Conservation (phyloP, 2,797 vertebrate species). For the Etheostoma perlongum region DNA sequence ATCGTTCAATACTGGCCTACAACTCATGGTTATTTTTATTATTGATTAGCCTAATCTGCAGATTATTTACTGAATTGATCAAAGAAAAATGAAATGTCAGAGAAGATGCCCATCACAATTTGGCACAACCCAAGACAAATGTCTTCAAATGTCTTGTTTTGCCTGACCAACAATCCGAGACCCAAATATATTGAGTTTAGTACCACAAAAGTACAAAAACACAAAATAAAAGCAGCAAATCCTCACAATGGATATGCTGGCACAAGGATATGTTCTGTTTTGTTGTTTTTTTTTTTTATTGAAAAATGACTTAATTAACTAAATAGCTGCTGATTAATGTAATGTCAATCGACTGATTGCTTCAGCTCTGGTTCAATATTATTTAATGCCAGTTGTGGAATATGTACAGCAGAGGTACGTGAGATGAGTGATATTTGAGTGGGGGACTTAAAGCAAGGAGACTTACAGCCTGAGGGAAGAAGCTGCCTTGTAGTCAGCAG, state of each 20-base stretch:
- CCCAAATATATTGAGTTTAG: neutral
- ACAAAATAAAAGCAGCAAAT: neutral
- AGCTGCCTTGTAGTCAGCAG: neutral
- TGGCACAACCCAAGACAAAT: neutral
- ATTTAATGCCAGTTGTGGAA: neutral
- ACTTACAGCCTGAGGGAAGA: conserved; percentile 25
- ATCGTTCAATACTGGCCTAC: no score
- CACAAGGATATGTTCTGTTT: neutral
- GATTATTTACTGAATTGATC: no score
- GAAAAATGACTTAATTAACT: no score
- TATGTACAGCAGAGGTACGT: neutral
- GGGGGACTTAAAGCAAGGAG: conserved; percentile 6
- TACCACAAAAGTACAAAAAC: neutral
- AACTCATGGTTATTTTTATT: neutral
- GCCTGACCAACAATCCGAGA: no score
- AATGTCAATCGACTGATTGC: neutral
- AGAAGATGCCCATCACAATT: neutral
- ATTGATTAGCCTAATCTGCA: neutral
- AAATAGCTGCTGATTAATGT: neutral
- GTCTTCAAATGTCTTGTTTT: neutral
- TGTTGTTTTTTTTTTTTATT: neutral
- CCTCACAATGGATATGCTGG: neutral
- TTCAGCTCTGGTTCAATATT: neutral
- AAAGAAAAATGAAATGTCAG: no score
- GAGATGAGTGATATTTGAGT: conserved; percentile 1